phyloP scores from a whole-genome alignment of 2,888 invertebrate species.

The Mythimna ferrago region DNA sequence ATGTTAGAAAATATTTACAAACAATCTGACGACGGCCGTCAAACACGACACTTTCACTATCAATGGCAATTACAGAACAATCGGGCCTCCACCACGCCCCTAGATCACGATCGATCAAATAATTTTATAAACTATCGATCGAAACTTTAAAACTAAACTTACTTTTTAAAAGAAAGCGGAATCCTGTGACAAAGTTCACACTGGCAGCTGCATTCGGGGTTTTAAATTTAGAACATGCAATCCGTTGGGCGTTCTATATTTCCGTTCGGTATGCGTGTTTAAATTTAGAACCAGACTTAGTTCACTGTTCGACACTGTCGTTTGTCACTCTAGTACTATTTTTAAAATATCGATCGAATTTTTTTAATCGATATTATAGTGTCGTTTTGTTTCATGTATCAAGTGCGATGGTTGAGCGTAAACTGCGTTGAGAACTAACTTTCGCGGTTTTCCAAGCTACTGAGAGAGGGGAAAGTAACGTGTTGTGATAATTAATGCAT shows the following conservation, averaged over 20 bases:
- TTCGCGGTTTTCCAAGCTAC: conserved; percentile 85
- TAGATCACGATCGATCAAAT: conserved; percentile 69
- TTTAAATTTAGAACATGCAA: conserved; percentile 87
- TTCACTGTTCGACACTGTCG: conserved; percentile 88
- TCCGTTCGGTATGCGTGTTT: conserved; percentile 86
- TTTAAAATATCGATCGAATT: conserved; percentile 71
- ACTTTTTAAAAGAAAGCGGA: conserved; percentile 77
- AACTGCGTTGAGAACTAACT: conserved; percentile 79
- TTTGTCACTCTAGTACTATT: conserved; percentile 86
- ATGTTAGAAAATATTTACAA: conserved; percentile 77
- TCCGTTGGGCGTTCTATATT: conserved; percentile 89
- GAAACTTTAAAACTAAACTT: conserved; percentile 65
- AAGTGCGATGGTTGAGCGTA: conserved; percentile 74
- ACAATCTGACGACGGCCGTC: conserved; percentile 71
- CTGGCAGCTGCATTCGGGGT: conserved; percentile 85
- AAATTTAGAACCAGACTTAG: conserved; percentile 88
- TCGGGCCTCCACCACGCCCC: conserved; percentile 70
- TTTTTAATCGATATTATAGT: conserved; percentile 67
- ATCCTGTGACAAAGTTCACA: conserved; percentile 86
- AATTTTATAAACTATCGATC: conserved; percentile 32
- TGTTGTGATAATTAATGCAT: conserved; percentile 83
- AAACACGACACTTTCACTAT: conserved; percentile 80
- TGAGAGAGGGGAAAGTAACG: conserved; percentile 86
- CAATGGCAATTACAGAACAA: conserved; percentile 81
- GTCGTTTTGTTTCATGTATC: conserved; percentile 71